Evolutionary conservation across 2,113 vertebrate species (phyloP).

Genomic region (Cervus canadensis): DNA sequence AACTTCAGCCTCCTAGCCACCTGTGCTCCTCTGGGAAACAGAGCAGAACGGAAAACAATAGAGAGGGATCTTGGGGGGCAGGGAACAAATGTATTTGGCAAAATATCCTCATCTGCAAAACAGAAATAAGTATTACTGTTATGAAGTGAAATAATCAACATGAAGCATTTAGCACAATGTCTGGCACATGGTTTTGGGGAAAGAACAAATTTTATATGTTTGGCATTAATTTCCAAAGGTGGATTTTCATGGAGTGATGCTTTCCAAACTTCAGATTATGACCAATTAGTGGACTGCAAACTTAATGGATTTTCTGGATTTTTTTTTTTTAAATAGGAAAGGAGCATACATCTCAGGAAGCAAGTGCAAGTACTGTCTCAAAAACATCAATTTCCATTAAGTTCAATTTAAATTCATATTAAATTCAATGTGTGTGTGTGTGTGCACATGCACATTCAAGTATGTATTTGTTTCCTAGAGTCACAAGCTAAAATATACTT

Average conservation of each 20-base stretch:
- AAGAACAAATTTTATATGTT: background rate
- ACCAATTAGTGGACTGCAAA: background rate
- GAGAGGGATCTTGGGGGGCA: background rate
- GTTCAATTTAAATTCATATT: background rate
- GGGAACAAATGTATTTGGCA: background rate
- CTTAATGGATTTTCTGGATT: background rate
- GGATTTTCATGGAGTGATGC: background rate
- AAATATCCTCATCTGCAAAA: background rate
- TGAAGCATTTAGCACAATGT: background rate
- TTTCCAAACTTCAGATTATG: background rate
- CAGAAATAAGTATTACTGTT: background rate
- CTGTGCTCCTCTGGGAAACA: background rate
- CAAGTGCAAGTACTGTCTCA: background rate
- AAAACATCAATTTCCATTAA: constrained; percentile 5
- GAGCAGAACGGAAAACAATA: background rate
- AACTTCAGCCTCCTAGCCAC: background rate
- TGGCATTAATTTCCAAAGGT: background rate
- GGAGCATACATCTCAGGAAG: background rate
- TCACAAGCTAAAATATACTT: background rate
- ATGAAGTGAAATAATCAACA: background rate
- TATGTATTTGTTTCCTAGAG: background rate
- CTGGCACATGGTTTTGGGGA: background rate
- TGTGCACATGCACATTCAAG: background rate
- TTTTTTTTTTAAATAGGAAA: background rate
- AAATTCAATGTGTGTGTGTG: background rate